These are phyloP conservation scores for Oreochromis grahami DNA, from an alignment of 2,797 vertebrate species.

Conservation along the genomic window DNA sequence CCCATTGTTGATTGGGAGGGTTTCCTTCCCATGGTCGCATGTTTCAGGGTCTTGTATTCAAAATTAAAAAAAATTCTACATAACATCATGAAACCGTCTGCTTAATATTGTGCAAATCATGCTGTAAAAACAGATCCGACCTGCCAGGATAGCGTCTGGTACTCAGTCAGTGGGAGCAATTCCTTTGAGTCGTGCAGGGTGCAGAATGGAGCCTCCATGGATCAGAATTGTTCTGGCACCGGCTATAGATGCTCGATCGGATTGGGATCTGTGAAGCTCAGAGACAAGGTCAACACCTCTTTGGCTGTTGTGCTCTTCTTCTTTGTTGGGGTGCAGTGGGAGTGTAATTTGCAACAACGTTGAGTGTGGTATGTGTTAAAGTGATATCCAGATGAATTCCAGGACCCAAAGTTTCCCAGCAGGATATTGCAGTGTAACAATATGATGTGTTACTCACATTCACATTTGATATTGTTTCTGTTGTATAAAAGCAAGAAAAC, in stretches of 20 bases:
- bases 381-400: neutral
- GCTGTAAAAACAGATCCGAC: neutral
- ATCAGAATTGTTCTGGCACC: neutral
- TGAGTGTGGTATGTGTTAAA: neutral
- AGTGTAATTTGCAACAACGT: neutral
- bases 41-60: neutral
- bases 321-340: neutral
- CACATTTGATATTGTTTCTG: neutral
- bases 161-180: neutral
- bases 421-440: neutral
- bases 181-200: neutral
- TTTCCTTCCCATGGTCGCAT: neutral
- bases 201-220: neutral
- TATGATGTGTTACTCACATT: neutral
- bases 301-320: neutral
- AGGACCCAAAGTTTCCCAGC: neutral
- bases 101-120: neutral
- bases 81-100: neutral
- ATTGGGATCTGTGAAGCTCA: neutral
- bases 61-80: fast-evolving
- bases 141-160: neutral
- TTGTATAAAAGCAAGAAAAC: neutral
- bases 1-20: neutral
- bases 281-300: neutral
- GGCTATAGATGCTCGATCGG: neutral